Base-by-base conservation (phyloP, 1,140 invertebrate genomes). In the Sminthurinus signatus region DNA sequence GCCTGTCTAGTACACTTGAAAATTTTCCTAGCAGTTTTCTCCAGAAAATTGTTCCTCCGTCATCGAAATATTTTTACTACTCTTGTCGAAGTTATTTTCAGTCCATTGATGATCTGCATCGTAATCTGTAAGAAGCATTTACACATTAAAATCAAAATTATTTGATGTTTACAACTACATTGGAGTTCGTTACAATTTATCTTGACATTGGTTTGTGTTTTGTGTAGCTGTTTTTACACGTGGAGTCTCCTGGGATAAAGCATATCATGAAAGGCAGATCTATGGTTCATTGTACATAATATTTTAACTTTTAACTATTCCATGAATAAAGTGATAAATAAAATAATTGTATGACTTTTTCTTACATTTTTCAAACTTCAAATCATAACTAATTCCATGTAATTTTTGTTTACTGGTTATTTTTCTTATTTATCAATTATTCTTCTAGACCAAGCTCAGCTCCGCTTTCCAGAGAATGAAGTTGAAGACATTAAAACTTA, bases 231-330 rank as follows among this genome's bases (percentile, higher is more conserved):
- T 36, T 8, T 36, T 36, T 36, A 8, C 5, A 8, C 21, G 8
- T 12, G 52, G 61, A 1, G 28, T 55, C 23, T 48, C 62, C 5
- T 64, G 62, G 62, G 43, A 64, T 23, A 32, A 36, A 29, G 43
- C 56, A 25, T 21, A 64, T 21, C 19, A 39, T 5, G 28, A 64
- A 17, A 48, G 31, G 10, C 23, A 50, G 8, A 48, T 48, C n/a
- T 48, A 48, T n/a, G 44, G 44, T 48, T 19, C 4, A 48, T 25
- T 48, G 17, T 15, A 36, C 32, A 36, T n/a, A n/a, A n/a, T n/a
- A n/a, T n/a, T n/a, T n/a, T n/a, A n/a, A n/a, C n/a, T n/a, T n/a
- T n/a, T n/a, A n/a, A n/a, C n/a, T n/a, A n/a, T n/a, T n/a, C n/a
- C n/a, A n/a, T n/a, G n/a, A n/a, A n/a, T n/a, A n/a, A n/a, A n/a